Percentiles rank a stretch among this genome's conserved stretches.
These are phyloP conservation scores for Lasiurus cinereus DNA, from an alignment of 2,113 vertebrate species.

Conservation along the genomic window DNA sequence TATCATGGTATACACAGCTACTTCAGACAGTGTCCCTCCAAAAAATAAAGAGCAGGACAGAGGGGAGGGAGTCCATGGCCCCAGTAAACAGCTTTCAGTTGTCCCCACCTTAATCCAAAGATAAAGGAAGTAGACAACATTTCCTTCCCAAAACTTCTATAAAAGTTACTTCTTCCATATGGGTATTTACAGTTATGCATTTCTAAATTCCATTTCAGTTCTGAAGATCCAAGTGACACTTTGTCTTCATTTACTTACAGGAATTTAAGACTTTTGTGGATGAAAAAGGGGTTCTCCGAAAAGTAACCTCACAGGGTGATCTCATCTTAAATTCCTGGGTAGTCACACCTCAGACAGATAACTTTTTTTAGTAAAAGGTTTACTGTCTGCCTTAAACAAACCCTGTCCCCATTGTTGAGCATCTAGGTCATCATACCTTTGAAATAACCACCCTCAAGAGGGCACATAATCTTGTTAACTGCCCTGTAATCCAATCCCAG, in stretches of 20 bases:
- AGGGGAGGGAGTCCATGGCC: neutral
- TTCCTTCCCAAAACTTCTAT: neutral
- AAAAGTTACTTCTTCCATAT: conserved; percentile 25
- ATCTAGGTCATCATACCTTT: neutral
- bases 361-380: neutral
- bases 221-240: neutral
- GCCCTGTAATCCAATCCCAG: neutral
- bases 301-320: neutral
- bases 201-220: conserved; percentile 20
- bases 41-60: conserved; percentile 13
- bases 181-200: neutral
- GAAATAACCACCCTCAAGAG: neutral
- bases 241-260: conserved; percentile 1
- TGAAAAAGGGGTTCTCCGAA: neutral
- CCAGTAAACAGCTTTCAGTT: neutral
- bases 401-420: neutral
- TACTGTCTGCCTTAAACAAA: neutral
- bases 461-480: neutral
- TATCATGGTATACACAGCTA: conserved; percentile 1
- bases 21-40: neutral
- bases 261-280: neutral
- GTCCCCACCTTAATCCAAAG: neutral
- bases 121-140: neutral
- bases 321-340: neutral
- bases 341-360: neutral